Base-by-base conservation (phyloP, 2,113 vertebrate species). In the Scalopus aquaticus region DNA sequence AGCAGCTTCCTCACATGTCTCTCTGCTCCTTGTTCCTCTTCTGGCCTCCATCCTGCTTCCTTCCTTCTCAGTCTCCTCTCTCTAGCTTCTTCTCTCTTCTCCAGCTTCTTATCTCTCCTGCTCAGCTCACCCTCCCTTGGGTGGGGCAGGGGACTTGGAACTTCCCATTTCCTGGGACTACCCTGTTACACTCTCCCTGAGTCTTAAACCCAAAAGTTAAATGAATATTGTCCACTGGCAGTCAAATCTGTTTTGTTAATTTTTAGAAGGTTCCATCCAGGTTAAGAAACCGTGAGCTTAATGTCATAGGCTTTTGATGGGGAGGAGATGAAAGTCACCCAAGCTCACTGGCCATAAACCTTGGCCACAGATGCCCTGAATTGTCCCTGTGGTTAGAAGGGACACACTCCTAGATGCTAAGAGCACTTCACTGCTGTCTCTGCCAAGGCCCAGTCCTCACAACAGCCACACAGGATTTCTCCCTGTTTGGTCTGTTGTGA, bases 121-220 rank as follows among this genome's bases (percentile, higher is more conserved):
- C n/a, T n/a, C n/a, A n/a, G n/a, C n/a, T n/a, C n/a, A n/a, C n/a
- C n/a, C n/a, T n/a, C n/a, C n/a, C n/a, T n/a, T n/a, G n/a, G n/a
- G n/a, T n/a, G n/a, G n/a, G n/a, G n/a, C n/a, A n/a, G n/a, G n/a
- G n/a, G n/a, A n/a, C n/a, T n/a, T n/a, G n/a, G n/a, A n/a, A n/a
- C n/a, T n/a, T n/a, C n/a, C n/a, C n/a, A n/a, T n/a, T n/a, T n/a
- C n/a, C n/a, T n/a, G n/a, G n/a, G n/a, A n/a, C n/a, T n/a, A n/a
- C n/a, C n/a, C n/a, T n/a, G n/a, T n/a, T n/a, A n/a, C n/a, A n/a
- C n/a, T n/a, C n/a, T n/a, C n/a, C 44, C 32, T 6, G 32, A 5
- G 0, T 30, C 56, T 2, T 35, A 17, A 28, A 5, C 15, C 42
- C 4, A 0, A 37, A 54, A 51, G 51, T 51, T 2, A 6, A 54